Conservation (phyloP, 2,888 invertebrate species). For the Drosophila sordidula region DNA sequence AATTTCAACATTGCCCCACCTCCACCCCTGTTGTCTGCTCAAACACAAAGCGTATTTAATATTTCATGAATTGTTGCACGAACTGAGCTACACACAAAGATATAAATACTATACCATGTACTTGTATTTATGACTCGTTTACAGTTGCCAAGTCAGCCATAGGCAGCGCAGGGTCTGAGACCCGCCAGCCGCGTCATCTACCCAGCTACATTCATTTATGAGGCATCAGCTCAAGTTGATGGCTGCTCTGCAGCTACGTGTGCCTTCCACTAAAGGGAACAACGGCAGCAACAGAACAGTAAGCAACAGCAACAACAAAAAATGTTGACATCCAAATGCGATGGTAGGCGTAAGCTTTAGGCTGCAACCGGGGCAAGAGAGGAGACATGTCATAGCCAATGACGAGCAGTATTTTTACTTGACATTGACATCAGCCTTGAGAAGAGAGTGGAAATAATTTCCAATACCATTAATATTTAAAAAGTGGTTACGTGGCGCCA, state of each 20-base stretch:
- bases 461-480: conserved; percentile 37
- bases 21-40: conserved; percentile 11
- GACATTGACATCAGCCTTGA: conserved; percentile 65
- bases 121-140: conserved; percentile 70
- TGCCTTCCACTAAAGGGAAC: conserved; percentile 40
- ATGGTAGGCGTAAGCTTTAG: conserved; percentile 10
- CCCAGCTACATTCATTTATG: conserved; percentile 70
- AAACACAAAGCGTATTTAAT: conserved; percentile 65
- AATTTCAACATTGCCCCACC: conserved; percentile 67
- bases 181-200: conserved; percentile 46
- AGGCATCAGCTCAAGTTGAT: conserved; percentile 61
- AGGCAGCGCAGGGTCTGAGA: conserved; percentile 10
- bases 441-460: conserved; percentile 14
- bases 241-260: conserved; percentile 42
- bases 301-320: conserved; percentile 35
- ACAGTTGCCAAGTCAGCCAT: conserved; percentile 72
- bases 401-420: conserved; percentile 63
- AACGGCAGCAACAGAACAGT: not conserved
- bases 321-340: conserved; percentile 43
- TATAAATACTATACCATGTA: conserved; percentile 49
- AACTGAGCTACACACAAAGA: conserved; percentile 40
- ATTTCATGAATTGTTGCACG: conserved; percentile 69
- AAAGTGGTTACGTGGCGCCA: conserved; percentile 21
- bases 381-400: conserved; percentile 42
- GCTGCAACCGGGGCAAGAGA: conserved; percentile 1